Conservation (phyloP, 2,113 vertebrate species). For the Chrysochloris asiatica region DNA sequence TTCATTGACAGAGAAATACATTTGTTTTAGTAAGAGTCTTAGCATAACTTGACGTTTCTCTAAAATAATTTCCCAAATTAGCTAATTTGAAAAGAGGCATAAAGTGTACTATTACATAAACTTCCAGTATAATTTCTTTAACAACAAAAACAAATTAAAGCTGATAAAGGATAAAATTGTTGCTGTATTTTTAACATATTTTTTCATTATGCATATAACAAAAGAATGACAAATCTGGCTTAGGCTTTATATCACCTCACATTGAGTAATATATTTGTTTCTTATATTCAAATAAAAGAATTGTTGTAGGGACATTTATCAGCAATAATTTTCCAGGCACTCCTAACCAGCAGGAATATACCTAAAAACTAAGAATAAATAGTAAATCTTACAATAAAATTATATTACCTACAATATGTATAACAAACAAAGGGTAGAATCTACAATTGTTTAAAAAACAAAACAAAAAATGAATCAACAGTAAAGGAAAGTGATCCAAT, state of each 20-base stretch:
- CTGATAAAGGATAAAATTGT: not conserved
- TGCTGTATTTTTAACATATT: not conserved
- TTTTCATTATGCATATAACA: not conserved
- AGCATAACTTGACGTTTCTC: slow-evolving; percentile 35
- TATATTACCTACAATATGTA: not conserved
- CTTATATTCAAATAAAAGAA: not conserved
- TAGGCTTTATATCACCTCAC: not conserved
- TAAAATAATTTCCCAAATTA: slow-evolving; percentile 54
- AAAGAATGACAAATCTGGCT: not conserved
- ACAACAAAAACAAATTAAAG: slow-evolving; percentile 39
- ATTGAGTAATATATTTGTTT: not conserved
- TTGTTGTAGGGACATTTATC: not conserved
- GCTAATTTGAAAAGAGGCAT: not conserved
- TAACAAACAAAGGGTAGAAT: not conserved
- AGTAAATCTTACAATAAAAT: not conserved
- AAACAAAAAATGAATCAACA: not conserved
- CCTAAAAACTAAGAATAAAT: not conserved
- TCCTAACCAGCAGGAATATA: not conserved
- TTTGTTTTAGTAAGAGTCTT: slow-evolving; percentile 43
- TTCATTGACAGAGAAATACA: slow-evolving; percentile 50
- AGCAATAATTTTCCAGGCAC: not conserved
- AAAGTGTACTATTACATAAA: slow-evolving; percentile 17
- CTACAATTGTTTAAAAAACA: slow-evolving; percentile 14
- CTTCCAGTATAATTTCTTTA: slow-evolving; percentile 25
- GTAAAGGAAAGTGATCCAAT: not conserved